Evolutionary conservation across 2,888 invertebrate genomes (phyloP).

Genomic region (Nebria brevicollis): DNA sequence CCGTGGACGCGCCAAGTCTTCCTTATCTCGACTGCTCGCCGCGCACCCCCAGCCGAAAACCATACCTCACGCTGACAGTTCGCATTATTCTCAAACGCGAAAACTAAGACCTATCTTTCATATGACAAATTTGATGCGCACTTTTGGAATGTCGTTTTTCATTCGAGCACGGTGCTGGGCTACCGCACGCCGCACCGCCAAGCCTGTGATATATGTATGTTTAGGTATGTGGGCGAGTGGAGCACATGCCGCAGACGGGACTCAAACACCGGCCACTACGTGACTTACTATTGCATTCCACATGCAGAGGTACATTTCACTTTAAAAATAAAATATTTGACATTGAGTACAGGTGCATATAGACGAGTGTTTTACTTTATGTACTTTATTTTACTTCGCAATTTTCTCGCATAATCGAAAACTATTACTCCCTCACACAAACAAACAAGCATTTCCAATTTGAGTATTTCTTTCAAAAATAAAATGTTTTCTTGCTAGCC

Average conservation of each 20-base stretch:
- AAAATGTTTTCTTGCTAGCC: no score
- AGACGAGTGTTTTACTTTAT: no score
- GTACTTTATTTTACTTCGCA: no score
- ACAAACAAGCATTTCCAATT: no score
- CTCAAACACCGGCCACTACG: background rate
- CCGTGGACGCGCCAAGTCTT: constrained; percentile 12
- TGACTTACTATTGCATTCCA: background rate
- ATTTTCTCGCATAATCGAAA: no score
- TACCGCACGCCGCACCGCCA: background rate
- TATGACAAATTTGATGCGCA: constrained; percentile 20
- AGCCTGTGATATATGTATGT: background rate
- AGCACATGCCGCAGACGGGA: background rate
- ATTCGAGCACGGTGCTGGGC: background rate
- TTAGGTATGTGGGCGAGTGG: background rate
- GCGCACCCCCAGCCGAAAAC: constrained; percentile 14
- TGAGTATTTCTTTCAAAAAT: no score
- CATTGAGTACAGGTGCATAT: background rate
- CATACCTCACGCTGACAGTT: constrained; percentile 20
- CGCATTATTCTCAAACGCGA: constrained; percentile 21
- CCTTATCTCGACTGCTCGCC: constrained; percentile 10
- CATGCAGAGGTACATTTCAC: background rate
- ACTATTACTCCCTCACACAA: no score
- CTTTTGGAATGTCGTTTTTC: constrained; percentile 21
- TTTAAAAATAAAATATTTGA: background rate
- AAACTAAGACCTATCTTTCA: constrained; percentile 23